Evolutionary conservation across 2,888 invertebrate species (phyloP).

Genomic region (Tetragnatha montana): DNA sequence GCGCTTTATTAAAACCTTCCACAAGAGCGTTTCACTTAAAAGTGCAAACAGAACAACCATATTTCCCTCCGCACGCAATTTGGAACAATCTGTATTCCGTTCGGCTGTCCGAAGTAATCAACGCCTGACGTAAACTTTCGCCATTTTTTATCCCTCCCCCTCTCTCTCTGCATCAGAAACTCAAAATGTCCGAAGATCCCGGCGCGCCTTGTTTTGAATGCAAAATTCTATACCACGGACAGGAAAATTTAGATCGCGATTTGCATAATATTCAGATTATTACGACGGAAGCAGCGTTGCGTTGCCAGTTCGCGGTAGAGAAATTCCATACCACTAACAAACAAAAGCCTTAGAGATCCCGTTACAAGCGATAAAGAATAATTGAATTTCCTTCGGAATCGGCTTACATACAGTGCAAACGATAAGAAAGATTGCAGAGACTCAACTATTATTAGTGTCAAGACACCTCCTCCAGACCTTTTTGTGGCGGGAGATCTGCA

Average conservation of each 20-base stretch:
- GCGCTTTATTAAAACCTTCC: no score
- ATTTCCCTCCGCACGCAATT: neutral
- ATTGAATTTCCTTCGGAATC: neutral
- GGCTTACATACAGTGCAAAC: neutral
- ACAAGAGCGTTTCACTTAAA: no score
- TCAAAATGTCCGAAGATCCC: neutral
- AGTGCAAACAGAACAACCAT: neutral
- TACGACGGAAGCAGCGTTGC: neutral
- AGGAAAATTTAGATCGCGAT: slow-evolving; percentile 9
- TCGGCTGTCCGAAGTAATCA: neutral
- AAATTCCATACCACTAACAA: neutral
- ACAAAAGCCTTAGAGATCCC: neutral
- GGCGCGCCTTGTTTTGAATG: slow-evolving; percentile 22
- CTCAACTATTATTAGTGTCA: slow-evolving; percentile 32
- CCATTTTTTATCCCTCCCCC: neutral
- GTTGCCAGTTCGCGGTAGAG: neutral
- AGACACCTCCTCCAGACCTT: neutral
- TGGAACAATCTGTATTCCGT: slow-evolving; percentile 11
- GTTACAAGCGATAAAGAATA: neutral
- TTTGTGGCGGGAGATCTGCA: neutral
- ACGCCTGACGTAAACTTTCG: neutral
- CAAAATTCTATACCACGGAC: slow-evolving; percentile 11
- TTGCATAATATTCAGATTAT: slow-evolving; percentile 49
- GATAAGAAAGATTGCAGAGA: slow-evolving; percentile 1
- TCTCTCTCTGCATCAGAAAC: neutral